Conservation (phyloP, 2,113 vertebrate genomes). For the Ifrita kowaldi region DNA sequence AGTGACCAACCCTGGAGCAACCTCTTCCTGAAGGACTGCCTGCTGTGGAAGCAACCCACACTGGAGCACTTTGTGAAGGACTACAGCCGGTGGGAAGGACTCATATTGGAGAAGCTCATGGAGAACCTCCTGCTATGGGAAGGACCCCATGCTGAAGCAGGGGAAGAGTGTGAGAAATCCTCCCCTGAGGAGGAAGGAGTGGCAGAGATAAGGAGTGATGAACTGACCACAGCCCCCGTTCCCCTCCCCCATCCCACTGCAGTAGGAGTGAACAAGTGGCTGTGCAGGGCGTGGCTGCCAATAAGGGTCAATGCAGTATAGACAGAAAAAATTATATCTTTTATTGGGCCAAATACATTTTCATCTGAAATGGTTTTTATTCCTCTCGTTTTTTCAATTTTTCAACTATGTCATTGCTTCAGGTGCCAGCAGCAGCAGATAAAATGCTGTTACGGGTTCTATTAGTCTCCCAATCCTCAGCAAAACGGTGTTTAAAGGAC, state of each 20-base stretch:
- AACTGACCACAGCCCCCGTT: not conserved
- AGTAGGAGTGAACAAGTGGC: accelerated
- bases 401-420: not conserved
- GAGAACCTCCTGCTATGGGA: accelerated
- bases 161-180: not conserved
- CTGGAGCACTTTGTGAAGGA: not conserved
- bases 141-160: too few species aligned
- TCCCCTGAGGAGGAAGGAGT: not conserved
- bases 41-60: accelerated
- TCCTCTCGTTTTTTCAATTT: not conserved
- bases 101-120: too few species aligned
- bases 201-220: too few species aligned
- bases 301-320: not conserved
- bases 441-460: not conserved
- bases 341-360: not conserved
- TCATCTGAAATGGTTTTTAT: not conserved
- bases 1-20: not conserved
- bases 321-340: not conserved
- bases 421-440: not conserved
- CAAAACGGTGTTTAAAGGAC: not conserved
- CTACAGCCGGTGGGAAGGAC: not conserved
- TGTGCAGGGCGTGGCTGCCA: not conserved
- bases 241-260: not conserved
- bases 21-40: not conserved
- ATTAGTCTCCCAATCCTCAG: not conserved